Conservation (phyloP, 2,113 vertebrate genomes). For the Ciconia maguari region DNA sequence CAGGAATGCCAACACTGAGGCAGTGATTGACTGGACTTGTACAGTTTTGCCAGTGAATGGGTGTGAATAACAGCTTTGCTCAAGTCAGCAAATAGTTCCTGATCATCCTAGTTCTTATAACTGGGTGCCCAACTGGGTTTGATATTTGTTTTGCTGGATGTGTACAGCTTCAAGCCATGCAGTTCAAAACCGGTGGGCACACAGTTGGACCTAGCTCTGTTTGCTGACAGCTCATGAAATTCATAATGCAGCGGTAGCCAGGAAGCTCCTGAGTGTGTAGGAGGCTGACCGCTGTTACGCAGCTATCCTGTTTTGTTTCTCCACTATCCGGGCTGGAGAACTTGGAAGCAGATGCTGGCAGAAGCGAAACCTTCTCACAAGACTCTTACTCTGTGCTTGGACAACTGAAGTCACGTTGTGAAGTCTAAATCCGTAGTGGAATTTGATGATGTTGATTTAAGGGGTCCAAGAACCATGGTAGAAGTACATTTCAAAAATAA, state of each 20-base stretch:
- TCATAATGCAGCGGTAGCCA: neutral
- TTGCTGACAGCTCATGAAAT: neutral
- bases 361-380: constrained; percentile 18
- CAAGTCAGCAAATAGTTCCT: neutral
- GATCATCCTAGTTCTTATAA: neutral
- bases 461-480: neutral
- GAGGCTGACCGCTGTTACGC: neutral
- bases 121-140: neutral
- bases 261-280: neutral
- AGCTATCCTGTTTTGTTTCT: constrained; percentile 28
- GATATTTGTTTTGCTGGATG: neutral
- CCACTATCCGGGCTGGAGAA: neutral
- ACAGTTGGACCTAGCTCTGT: neutral
- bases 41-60: neutral
- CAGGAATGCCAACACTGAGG: neutral
- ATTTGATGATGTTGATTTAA: constrained; percentile 27
- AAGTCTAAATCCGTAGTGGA: constrained; percentile 37
- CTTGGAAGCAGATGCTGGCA: constrained; percentile 55
- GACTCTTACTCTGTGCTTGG: constrained; percentile 34
- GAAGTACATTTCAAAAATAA: neutral
- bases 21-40: neutral
- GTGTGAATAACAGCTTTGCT: neutral
- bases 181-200: neutral
- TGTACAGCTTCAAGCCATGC: neutral
- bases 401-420: constrained; percentile 42